Conservation (phyloP, 2,797 vertebrate species). For the Sebastes wilsoni region DNA sequence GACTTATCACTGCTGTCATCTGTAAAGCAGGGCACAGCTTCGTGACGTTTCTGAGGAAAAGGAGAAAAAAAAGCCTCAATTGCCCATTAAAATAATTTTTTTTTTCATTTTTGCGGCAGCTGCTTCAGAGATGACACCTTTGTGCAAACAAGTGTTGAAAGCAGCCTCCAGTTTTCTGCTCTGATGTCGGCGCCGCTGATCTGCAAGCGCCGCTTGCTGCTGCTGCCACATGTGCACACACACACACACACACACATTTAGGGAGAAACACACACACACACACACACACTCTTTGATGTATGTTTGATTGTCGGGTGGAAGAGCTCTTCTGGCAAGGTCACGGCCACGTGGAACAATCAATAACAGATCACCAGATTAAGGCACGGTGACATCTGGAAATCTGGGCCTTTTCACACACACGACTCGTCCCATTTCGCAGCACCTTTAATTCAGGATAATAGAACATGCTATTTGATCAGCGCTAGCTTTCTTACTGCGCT, state of each 20-base stretch:
- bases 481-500: slow-evolving; percentile 35
- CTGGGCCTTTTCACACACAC: slow-evolving; percentile 50
- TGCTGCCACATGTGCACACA: slow-evolving; percentile 22
- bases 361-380: slow-evolving; percentile 81
- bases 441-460: slow-evolving; percentile 66
- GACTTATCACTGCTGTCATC: slow-evolving; percentile 48
- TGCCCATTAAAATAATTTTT: slow-evolving; percentile 60
- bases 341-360: slow-evolving; percentile 76
- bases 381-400: slow-evolving; percentile 73
- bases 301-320: slow-evolving; percentile 80
- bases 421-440: slow-evolving; percentile 48
- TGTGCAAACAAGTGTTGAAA: slow-evolving; percentile 74
- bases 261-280: slow-evolving; percentile 9
- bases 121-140: slow-evolving; percentile 73
- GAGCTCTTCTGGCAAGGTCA: slow-evolving; percentile 81
- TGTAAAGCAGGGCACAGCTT: slow-evolving; percentile 28
- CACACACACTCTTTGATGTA: slow-evolving; percentile 69
- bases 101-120: slow-evolving; percentile 21
- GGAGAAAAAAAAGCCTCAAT: slow-evolving; percentile 34
- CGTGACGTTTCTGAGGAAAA: slow-evolving; percentile 30
- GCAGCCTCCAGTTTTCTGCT: slow-evolving; percentile 63
- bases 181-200: slow-evolving; percentile 62
- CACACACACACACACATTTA: slow-evolving; percentile 26
- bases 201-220: slow-evolving; percentile 38
- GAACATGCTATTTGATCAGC: slow-evolving; percentile 78